Evolutionary conservation across 1,140 invertebrate species (phyloP).

Genomic region (Drosophila kanapiae): DNA sequence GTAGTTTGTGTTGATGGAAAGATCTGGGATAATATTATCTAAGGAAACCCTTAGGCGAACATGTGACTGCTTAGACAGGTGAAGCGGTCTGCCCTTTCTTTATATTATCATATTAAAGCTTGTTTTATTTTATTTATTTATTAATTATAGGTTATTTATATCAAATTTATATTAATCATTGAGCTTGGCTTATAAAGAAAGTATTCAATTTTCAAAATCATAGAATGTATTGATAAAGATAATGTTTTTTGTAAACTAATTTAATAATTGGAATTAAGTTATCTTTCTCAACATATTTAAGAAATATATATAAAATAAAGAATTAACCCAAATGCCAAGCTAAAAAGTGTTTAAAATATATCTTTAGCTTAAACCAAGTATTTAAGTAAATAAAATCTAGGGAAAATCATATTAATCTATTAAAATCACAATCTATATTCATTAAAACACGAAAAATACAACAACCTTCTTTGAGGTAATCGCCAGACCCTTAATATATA

Average conservation of each 20-base stretch:
- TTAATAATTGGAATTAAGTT: background rate
- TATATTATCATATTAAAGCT: accelerated
- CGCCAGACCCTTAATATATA: no score
- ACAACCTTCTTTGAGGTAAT: background rate
- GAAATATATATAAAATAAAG: background rate
- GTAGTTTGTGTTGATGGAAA: background rate
- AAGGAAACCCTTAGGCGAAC: background rate
- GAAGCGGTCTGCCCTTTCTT: background rate
- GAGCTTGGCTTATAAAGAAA: background rate
- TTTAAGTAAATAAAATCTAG: no score
- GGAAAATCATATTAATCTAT: background rate
- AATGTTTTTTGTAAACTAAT: no score
- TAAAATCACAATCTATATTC: no score
- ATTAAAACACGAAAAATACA: background rate
- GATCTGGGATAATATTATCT: background rate
- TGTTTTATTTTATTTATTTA: background rate
- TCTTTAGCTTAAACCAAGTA: background rate
- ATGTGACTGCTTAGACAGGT: background rate
- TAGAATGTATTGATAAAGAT: no score
- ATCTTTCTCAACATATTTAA: background rate
- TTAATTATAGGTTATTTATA: no score
- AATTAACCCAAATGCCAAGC: background rate
- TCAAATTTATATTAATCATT: background rate
- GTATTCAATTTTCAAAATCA: no score
- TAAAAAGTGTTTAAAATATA: background rate